Evolutionary conservation across 2,888 invertebrate species (phyloP).

Genomic region (Drosophila cognata): DNA sequence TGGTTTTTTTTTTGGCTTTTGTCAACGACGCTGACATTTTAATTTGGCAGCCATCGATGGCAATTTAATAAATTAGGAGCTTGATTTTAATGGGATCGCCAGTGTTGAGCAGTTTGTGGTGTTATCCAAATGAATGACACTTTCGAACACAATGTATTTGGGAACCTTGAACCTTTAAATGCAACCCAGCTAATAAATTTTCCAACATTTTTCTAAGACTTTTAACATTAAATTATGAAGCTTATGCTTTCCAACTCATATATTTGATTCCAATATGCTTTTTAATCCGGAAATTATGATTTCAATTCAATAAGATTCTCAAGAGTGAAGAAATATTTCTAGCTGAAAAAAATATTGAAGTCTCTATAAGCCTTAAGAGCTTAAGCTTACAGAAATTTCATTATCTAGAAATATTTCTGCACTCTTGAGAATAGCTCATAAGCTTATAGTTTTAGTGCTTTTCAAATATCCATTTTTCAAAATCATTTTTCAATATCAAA

Average conservation of each 20-base stretch:
- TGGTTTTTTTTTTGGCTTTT: slow-evolving; percentile 20
- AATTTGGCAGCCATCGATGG: slow-evolving; percentile 79
- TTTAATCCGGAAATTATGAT: background rate
- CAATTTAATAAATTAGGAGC: slow-evolving; percentile 69
- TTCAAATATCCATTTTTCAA: background rate
- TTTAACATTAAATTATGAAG: background rate
- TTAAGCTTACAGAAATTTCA: background rate
- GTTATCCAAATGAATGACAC: slow-evolving; percentile 49
- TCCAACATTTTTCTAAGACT: background rate
- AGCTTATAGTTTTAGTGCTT: background rate
- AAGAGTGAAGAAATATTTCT: background rate
- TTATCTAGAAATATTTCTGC: background rate
- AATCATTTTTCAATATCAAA: no score
- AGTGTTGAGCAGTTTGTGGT: slow-evolving; percentile 67
- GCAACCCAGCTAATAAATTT: background rate
- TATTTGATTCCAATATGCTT: background rate
- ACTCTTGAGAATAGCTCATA: background rate
- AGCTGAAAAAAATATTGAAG: background rate
- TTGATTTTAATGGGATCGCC: slow-evolving; percentile 65
- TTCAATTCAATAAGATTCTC: background rate
- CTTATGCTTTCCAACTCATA: background rate
- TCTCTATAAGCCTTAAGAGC: background rate
- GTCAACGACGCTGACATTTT: slow-evolving; percentile 73
- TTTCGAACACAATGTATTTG: slow-evolving; percentile 31
- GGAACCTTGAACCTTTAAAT: slow-evolving; percentile 44